Evolutionary conservation across 1,140 invertebrate species (phyloP), one percentile per base, ranked within the genome.

Genomic region (Heliconius hermathena): DNA sequence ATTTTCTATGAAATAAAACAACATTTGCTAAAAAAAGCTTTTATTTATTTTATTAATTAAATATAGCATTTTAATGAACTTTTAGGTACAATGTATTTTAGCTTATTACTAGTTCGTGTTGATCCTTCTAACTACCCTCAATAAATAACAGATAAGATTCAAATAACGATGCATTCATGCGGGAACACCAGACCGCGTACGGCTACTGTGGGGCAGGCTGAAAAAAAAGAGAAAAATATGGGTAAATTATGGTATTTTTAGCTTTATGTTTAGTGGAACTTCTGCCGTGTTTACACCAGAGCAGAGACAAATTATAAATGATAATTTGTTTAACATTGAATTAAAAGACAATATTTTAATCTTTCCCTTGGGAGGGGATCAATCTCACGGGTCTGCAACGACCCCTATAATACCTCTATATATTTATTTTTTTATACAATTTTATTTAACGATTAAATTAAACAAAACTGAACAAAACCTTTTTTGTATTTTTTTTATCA

Each of bases 151-250:
- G 13, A 66, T 66, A 8, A 26, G 26, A 29, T 82, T 96, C 90
- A 97, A 88, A 97, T 97, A 70, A 96, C 95, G 81, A 97, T 95
- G 87, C 96, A 97, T 86, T 97, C 96, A 82, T 96, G 96, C n/a
- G 96, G 96, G 82, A 96, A 96, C 29, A 95, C 88, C 82, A 95
- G 94, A 46, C 95, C 94, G 38, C 91, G 88, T 73, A 91, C 89
- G 78, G 90, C 93, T 36, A 94, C 88, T 20, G 90, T 94, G 11
- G 96, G 96, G 86, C 96, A 97, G 18, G 95, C 96, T 97, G 92
- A 82, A 95, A 95, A 79, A n/a, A 86, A 84, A 89, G 85, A 79
- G 73, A 71, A 36, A 60, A 81, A 29, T 33, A 75, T 77, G 41
- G 4, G 72, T 76, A 36, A 83, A 41, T 54, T 46, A 76, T 80